Evolutionary conservation across 2,797 vertebrate genomes (phyloP).

Genomic region (Thalassophryne amazonica): DNA sequence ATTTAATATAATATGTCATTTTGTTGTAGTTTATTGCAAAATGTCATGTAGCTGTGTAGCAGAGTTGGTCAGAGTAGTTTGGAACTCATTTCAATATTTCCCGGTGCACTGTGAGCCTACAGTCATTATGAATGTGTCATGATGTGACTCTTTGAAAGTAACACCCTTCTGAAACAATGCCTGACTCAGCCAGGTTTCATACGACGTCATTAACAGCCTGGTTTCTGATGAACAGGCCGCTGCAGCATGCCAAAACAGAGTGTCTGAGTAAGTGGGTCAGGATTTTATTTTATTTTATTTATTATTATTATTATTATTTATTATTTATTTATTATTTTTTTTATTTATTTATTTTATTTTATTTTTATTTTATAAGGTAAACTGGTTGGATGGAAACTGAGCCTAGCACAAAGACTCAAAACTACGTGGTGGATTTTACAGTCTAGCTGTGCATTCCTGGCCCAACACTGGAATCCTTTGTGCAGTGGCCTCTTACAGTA

Average conservation of each 20-base stretch:
- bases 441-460: constrained; percentile 70
- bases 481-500: constrained; percentile 55
- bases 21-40: not conserved
- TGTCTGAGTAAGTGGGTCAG: constrained; percentile 24
- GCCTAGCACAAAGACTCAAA: constrained; percentile 64
- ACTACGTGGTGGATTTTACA: constrained; percentile 67
- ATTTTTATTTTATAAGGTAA: constrained; percentile 31
- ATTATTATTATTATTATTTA: not conserved
- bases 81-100: constrained; percentile 10
- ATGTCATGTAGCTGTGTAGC: not conserved
- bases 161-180: constrained; percentile 40
- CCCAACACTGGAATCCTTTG: constrained; percentile 67
- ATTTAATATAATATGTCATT: too few species aligned
- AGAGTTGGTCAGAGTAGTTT: not conserved
- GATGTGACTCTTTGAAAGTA: constrained; percentile 17
- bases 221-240: constrained; percentile 6
- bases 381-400: constrained; percentile 67
- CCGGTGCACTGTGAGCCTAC: not conserved
- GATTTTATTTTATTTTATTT: not conserved
- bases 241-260: constrained; percentile 5
- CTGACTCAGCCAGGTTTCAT: constrained; percentile 43
- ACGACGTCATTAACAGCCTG: constrained; percentile 16
- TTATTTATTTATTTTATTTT: too few species aligned
- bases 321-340: too few species aligned
- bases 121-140: not conserved